Evolutionary conservation across 2,113 vertebrate species (phyloP).

Genomic region (Apteryx owenii): DNA sequence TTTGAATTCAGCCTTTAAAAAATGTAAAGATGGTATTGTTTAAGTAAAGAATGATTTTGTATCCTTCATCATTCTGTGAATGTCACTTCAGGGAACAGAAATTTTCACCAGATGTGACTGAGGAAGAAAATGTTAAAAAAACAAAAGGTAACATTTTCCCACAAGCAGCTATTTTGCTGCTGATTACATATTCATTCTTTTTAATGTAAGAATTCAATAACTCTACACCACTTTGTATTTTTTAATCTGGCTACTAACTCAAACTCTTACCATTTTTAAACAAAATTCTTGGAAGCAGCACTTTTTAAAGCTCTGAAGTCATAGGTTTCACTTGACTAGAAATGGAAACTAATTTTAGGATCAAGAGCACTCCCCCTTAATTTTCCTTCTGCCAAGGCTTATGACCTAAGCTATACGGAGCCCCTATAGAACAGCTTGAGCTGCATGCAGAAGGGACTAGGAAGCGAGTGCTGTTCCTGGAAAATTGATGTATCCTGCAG

Average conservation of each 20-base stretch:
- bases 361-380: not conserved
- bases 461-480: not conserved
- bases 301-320: not conserved
- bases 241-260: too few species aligned
- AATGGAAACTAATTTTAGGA: conserved; percentile 12
- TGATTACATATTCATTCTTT: not conserved
- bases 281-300: not conserved
- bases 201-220: not conserved
- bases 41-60: not conserved
- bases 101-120: not conserved
- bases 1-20: not conserved
- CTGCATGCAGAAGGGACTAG: not conserved
- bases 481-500: not conserved
- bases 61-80: not conserved
- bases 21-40: not conserved
- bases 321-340: not conserved
- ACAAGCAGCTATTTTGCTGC: not conserved
- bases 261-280: not conserved
- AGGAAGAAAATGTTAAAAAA: not conserved
- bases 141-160: not conserved
- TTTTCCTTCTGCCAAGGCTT: not conserved
- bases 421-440: not conserved
- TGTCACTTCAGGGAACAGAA: not conserved
- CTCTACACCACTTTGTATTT: not conserved
- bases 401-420: not conserved